Conservation (phyloP, 1,140 invertebrate species). For the Diachasma alloeum region DNA sequence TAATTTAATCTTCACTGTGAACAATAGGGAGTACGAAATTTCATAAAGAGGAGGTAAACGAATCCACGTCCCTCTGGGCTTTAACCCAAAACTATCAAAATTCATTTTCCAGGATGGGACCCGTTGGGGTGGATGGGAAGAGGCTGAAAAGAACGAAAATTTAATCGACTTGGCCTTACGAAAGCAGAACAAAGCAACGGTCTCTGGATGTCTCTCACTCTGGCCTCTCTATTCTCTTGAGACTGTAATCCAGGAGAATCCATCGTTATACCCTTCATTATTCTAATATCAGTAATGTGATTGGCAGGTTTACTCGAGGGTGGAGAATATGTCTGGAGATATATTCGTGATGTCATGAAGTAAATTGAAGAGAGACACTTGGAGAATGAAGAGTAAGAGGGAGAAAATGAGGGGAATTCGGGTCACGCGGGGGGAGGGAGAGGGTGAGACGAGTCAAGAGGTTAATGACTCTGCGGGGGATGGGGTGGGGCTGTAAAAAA, state of each 20-base stretch:
- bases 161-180: conserved; percentile 10
- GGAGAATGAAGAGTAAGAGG: neutral
- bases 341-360: neutral
- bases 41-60: neutral
- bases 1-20: neutral
- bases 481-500: neutral
- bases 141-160: conserved; percentile 14
- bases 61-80: neutral
- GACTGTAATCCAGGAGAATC: conserved; percentile 15
- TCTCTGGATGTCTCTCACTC: neutral
- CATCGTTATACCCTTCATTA: conserved; percentile 25
- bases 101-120: conserved; percentile 1
- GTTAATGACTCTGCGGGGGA: neutral
- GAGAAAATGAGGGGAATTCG: neutral
- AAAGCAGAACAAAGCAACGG: neutral
- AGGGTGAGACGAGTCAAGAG: neutral
- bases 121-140: neutral
- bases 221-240: neutral
- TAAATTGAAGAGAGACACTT: neutral
- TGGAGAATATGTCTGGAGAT: neutral
- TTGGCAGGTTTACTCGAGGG: conserved; percentile 1
- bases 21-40: neutral
- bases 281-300: conserved; percentile 29
- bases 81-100: conserved; percentile 18
- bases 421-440: neutral